These are phyloP conservation scores for Cephalopachus bancanus DNA, from an alignment of 2,797 vertebrate genomes.

Conservation along the genomic window DNA sequence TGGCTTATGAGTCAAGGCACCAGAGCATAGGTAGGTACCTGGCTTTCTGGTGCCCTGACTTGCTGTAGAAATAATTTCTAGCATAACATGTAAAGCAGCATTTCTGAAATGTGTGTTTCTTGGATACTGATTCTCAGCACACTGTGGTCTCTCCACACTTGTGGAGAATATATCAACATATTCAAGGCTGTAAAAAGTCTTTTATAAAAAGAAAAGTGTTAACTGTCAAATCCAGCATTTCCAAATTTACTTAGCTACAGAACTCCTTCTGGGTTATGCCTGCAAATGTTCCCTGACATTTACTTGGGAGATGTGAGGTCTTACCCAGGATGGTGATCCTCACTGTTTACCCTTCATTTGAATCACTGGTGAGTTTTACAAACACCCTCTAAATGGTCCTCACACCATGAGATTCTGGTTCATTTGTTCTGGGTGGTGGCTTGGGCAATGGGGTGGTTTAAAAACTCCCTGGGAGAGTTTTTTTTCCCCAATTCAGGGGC, in stretches of 20 bases:
- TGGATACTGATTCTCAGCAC: neutral
- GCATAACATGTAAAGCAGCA: neutral
- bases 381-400: neutral
- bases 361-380: neutral
- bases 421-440: neutral
- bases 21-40: neutral
- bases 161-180: neutral
- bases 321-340: neutral
- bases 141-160: neutral
- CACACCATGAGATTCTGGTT: neutral
- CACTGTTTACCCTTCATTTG: neutral
- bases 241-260: neutral
- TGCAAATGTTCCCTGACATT: neutral
- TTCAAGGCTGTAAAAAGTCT: neutral
- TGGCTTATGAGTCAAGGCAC: neutral
- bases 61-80: neutral
- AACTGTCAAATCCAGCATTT: neutral
- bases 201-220: neutral
- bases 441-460: neutral
- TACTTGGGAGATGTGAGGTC: neutral
- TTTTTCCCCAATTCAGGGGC: too few relatives aligned
- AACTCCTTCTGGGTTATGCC: neutral
- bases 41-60: neutral
- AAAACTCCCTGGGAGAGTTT: neutral
- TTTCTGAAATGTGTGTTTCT: neutral